These are phyloP conservation scores for Micrasema longulum DNA, from an alignment of 1,140 invertebrate species.

Conservation along the genomic window DNA sequence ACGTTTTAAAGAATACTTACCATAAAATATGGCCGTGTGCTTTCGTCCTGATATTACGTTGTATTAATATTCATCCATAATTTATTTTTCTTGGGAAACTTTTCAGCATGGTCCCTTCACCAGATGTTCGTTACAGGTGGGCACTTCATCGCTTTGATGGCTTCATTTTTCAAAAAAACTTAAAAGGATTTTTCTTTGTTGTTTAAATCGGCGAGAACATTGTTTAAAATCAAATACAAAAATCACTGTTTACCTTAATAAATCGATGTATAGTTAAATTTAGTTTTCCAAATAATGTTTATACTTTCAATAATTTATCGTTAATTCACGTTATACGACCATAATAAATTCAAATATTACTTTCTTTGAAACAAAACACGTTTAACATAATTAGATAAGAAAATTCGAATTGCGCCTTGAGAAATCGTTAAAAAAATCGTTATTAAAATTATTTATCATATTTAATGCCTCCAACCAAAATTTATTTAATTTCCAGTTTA, in stretches of 20 bases:
- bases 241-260: neutral
- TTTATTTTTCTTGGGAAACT: constrained; percentile 53
- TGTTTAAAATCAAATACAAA: neutral
- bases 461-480: too few species aligned
- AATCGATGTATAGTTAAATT: neutral
- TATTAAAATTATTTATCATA: too few species aligned
- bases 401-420: too few species aligned
- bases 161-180: constrained; percentile 41
- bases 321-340: too few species aligned
- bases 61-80: constrained; percentile 55
- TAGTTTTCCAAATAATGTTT: neutral
- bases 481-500: too few species aligned
- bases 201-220: neutral
- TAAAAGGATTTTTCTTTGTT: neutral
- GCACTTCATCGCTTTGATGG: constrained; percentile 51
- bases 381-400: too few species aligned
- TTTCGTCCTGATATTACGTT: constrained; percentile 51
- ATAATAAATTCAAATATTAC: too few species aligned
- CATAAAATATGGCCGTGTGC: constrained; percentile 50
- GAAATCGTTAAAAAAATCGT: too few species aligned
- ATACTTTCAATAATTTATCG: neutral
- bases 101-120: constrained; percentile 45
- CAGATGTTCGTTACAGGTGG: constrained; percentile 46
- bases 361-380: too few species aligned
- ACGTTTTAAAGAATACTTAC: constrained; percentile 50